A percentile compares a stretch with the other conserved stretches of the same genome.
Conservation (phyloP, 2,113 vertebrate species). For the Phaethornis superciliosus region DNA sequence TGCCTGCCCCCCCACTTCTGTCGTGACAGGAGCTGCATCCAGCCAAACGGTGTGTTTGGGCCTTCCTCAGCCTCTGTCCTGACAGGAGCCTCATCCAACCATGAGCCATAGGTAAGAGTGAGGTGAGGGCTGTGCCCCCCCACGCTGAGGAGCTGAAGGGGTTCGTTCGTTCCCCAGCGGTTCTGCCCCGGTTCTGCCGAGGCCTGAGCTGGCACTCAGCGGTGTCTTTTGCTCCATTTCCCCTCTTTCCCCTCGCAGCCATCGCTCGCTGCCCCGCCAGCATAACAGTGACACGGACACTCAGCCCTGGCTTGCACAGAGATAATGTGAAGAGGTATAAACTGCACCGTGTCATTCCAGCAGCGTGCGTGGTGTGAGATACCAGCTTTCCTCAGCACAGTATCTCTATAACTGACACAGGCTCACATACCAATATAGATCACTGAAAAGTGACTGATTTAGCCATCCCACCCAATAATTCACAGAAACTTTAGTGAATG, state of each 20-base stretch:
- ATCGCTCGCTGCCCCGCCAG: background rate
- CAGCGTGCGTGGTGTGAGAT: background rate
- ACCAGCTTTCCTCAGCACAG: background rate
- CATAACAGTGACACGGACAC: background rate
- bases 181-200: background rate
- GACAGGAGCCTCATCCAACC: background rate
- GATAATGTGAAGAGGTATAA: background rate
- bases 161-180: background rate
- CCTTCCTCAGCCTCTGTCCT: background rate
- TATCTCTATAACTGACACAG: background rate
- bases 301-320: background rate
- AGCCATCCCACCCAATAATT: background rate
- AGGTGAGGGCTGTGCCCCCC: background rate
- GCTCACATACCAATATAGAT: background rate
- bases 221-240: background rate
- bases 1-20: background rate
- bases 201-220: background rate
- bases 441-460: background rate
- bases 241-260: background rate
- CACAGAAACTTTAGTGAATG: background rate
- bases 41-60: background rate
- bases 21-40: background rate
- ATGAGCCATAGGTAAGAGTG: rapidly evolving
- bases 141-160: rapidly evolving
- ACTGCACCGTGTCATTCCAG: background rate